phyloP scores from a whole-genome alignment of 2,888 invertebrate species.

The Eupelmus urozonus region DNA sequence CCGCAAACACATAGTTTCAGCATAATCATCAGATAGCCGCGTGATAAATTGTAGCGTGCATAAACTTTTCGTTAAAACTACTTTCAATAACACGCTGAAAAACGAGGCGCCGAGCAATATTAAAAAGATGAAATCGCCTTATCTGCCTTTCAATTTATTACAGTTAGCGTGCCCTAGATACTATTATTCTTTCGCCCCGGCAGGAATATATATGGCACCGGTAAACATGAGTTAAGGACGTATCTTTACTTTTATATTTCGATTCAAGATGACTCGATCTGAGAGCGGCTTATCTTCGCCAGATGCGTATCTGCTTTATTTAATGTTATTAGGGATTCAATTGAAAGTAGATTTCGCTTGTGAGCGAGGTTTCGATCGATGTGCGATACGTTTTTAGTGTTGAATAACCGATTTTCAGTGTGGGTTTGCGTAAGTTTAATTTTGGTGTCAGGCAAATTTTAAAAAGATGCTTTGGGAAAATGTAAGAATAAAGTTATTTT shows the following conservation, averaged over 20 bases:
- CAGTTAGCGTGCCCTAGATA: slow-evolving; percentile 28
- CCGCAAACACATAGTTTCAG: not conserved
- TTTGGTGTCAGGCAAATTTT: no score
- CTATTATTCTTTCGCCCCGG: not conserved
- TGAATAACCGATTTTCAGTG: no score
- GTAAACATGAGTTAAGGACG: slow-evolving; percentile 28
- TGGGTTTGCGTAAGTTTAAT: no score
- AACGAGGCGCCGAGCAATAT: not conserved
- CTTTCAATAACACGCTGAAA: not conserved
- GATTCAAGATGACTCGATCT: slow-evolving; percentile 20
- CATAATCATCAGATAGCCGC: not conserved
- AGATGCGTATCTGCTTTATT: slow-evolving; percentile 21
- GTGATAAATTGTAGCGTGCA: not conserved
- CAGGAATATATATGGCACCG: slow-evolving; percentile 20
- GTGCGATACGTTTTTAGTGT: no score
- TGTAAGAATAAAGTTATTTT: not conserved
- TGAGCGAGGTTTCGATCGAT: not conserved
- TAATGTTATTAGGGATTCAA: slow-evolving; percentile 9
- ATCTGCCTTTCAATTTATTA: slow-evolving; percentile 32
- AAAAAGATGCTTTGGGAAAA: not conserved
- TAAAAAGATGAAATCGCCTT: slow-evolving; percentile 10
- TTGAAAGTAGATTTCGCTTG: not conserved
- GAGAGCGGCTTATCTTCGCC: not conserved
- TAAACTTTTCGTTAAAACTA: not conserved
- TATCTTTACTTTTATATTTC: slow-evolving; percentile 24